Base-by-base conservation (phyloP, 2,888 invertebrate species). In the Kryphioiulus occultus region DNA sequence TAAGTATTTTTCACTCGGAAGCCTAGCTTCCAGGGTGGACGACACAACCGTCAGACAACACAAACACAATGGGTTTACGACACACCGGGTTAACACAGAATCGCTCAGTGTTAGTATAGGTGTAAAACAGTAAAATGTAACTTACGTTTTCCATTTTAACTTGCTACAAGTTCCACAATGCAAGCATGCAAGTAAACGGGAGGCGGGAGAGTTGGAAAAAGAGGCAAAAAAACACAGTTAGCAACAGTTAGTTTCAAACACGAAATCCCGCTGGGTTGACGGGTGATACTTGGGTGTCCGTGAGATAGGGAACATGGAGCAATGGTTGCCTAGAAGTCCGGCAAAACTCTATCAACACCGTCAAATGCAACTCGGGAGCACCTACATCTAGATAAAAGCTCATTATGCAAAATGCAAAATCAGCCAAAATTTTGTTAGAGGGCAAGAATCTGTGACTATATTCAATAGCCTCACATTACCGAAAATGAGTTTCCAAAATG, bases 101-200 rank as follows among this genome's bases (percentile, higher is more conserved):
- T 47, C 42, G 26, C 42, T 44, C 85, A 39, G 26, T 44, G 44
- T 44, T 85, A 85, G 44, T 85, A 78, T 2, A 30, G 78, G 78
- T 30, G 78, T 78, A 78, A 85, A 85, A 85, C 44, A 85, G 44
- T 85, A 87, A 87, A 85, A 87, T 83, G 44, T 83, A 30, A 95
- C 96, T 96, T 95, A 98, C 98, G 97, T 97, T 93, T 97, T 98
- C 98, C 98, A 98, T 92, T 97, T 96, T 91, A 98, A 95, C 93
- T 97, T 98, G 94, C 98, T 98, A 94, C 91, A 92, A 86, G 35
- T 44, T 87, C 88, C 87, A 88, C 85, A 68, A 88, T 84, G 88
- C 85, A 85, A 39, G 87, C 85, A 87, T 87, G 82, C 68, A 87
- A 87, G 22, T 87, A 59, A 59, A 86, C 47, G 22, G 42, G 85